Conservation (phyloP, 1,140 invertebrate species). For the Pseudomyrmex gracilis region DNA sequence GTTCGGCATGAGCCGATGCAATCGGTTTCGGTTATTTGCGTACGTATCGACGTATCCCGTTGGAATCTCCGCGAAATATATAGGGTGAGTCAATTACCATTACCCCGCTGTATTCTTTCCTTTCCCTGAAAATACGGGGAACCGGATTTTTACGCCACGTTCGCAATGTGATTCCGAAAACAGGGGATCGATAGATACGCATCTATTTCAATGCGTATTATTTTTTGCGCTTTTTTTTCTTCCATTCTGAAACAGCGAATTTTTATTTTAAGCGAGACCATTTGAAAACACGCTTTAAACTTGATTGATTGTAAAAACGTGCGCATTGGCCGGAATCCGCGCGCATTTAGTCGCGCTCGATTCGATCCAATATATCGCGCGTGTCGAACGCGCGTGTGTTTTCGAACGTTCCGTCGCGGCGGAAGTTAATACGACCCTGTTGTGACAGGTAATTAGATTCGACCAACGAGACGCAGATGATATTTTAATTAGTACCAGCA, state of each 20-base stretch:
- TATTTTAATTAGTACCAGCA: slow-evolving; percentile 36
- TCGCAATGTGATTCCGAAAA: neutral
- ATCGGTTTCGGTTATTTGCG: slow-evolving; percentile 40
- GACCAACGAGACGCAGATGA: neutral
- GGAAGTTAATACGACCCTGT: neutral
- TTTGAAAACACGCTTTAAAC: no score
- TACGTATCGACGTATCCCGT: neutral
- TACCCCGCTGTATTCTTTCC: neutral
- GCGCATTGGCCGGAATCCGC: no score
- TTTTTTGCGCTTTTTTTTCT: no score
- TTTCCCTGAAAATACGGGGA: neutral
- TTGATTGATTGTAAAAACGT: no score
- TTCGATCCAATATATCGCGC: neutral
- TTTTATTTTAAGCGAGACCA: no score
- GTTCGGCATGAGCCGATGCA: slow-evolving; percentile 37
- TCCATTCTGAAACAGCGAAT: no score
- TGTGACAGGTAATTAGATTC: slow-evolving; percentile 21
- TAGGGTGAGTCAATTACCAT: slow-evolving; percentile 3
- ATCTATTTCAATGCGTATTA: no score
- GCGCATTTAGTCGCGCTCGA: neutral
- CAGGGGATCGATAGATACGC: no score
- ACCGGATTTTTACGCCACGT: neutral
- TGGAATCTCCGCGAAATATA: neutral
- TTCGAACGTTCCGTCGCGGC: neutral
- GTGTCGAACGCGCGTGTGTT: neutral